A percentile compares a stretch with the other conserved stretches of the same genome.
These are phyloP conservation scores for Amphiprion clarkii DNA, from an alignment of 2,797 vertebrate species.

Conservation along the genomic window DNA sequence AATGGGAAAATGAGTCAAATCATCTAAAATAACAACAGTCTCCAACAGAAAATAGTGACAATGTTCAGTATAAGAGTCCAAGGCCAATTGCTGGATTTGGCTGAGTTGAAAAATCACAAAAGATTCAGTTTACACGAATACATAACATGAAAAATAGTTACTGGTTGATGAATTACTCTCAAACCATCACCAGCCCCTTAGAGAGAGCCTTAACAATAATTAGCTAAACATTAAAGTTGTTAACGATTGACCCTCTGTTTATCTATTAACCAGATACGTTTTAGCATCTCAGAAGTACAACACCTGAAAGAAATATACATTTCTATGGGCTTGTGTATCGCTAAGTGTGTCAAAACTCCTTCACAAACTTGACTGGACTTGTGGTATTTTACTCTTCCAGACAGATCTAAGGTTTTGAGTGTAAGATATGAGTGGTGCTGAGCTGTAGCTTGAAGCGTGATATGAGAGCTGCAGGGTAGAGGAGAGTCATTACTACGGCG, in stretches of 20 bases:
- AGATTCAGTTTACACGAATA: not conserved
- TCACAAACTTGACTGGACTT: not conserved
- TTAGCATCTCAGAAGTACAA: not conserved
- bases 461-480: slow-evolving; percentile 47
- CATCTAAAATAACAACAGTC: not conserved
- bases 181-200: not conserved
- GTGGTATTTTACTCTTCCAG: not conserved
- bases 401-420: not conserved
- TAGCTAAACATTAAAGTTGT: not conserved
- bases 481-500: slow-evolving; percentile 44
- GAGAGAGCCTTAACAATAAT: not conserved
- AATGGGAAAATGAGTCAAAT: not conserved
- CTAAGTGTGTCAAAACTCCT: not conserved
- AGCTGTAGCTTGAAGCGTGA: slow-evolving; percentile 24
- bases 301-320: not conserved
- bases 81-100: not conserved
- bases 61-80: not conserved
- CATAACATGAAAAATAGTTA: not conserved
- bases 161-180: not conserved
- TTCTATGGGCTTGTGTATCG: not conserved
- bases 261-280: not conserved
- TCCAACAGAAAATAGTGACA: not conserved
- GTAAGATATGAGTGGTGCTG: slow-evolving; percentile 7
- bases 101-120: no score
- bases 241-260: not conserved